Evolutionary conservation across 2,113 vertebrate species (phyloP).

Genomic region (Chlorodrepanis virens): DNA sequence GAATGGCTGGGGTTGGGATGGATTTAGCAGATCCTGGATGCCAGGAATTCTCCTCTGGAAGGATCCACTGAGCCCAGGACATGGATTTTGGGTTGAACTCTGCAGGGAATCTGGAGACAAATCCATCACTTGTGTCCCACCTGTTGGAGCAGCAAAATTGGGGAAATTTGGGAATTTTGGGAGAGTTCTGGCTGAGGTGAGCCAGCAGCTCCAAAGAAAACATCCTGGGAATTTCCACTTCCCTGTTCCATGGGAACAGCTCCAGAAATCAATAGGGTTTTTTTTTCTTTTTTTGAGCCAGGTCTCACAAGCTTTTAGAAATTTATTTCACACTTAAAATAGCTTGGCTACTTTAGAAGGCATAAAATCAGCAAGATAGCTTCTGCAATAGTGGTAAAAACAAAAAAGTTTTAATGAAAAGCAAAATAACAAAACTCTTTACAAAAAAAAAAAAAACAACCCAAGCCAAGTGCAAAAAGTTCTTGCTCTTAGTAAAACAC

Average conservation of each 20-base stretch:
- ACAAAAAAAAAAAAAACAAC: too few relatives aligned
- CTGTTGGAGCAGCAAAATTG: accelerated
- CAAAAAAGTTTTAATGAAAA: too few relatives aligned
- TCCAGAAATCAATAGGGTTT: background rate
- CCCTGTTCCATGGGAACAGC: accelerated
- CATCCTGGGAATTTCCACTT: background rate
- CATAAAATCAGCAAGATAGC: too few relatives aligned
- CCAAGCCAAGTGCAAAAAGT: too few relatives aligned
- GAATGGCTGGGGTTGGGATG: background rate
- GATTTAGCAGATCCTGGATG: background rate
- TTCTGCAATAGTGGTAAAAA: too few relatives aligned
- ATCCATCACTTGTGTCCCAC: accelerated
- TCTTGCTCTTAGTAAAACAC: too few relatives aligned
- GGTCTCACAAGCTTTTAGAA: too few relatives aligned
- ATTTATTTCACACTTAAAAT: too few relatives aligned
- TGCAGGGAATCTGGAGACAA: background rate
- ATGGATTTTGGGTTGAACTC: background rate
- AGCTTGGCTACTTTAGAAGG: too few relatives aligned
- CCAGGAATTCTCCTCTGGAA: background rate
- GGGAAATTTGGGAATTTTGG: background rate
- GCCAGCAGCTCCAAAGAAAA: background rate
- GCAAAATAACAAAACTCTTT: too few relatives aligned
- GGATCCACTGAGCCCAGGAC: background rate
- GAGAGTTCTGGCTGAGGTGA: background rate
- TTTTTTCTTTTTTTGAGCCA: too few relatives aligned